Conservation (phyloP, 2,888 invertebrate species). For the Hydrotaea diabolus region DNA sequence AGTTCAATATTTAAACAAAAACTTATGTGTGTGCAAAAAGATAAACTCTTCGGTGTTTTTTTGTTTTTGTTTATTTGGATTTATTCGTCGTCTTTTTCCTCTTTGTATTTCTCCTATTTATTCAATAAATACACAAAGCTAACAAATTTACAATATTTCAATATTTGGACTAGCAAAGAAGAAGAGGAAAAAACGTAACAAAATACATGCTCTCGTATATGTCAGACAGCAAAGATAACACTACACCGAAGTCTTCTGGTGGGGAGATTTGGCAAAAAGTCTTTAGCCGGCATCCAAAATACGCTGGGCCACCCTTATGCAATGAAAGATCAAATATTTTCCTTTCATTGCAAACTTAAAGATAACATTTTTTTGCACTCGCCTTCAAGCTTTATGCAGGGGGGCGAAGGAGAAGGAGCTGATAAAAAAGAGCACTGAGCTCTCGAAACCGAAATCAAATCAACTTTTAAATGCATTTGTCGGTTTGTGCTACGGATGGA, state of each 20-base stretch:
- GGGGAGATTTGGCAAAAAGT: conserved; percentile 2
- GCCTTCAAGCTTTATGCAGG: background rate
- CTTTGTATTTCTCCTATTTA: background rate
- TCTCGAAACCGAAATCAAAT: conserved; percentile 33
- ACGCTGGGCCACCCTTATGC: background rate
- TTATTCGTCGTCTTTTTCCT: no score
- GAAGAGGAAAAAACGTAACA: background rate
- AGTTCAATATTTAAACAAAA: conserved; percentile 12
- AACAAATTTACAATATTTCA: conserved; percentile 32
- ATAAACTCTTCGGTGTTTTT: background rate
- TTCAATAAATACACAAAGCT: conserved; percentile 31
- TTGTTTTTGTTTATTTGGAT: background rate
- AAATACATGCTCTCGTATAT: background rate
- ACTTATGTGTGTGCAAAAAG: background rate
- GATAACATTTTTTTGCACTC: conserved; percentile 31
- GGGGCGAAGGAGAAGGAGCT: background rate
- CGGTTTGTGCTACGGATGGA: background rate
- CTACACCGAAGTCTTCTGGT: background rate
- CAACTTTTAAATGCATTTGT: conserved; percentile 43
- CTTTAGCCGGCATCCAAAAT: background rate
- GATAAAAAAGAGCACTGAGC: conserved; percentile 7
- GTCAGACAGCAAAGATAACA: conserved; percentile 21
- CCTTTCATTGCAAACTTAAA: conserved; percentile 20
- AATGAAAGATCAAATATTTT: conserved; percentile 26
- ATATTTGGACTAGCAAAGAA: background rate